These are phyloP conservation scores for Oxyura jamaicensis DNA, from an alignment of 2,113 vertebrate genomes.

Conservation along the genomic window DNA sequence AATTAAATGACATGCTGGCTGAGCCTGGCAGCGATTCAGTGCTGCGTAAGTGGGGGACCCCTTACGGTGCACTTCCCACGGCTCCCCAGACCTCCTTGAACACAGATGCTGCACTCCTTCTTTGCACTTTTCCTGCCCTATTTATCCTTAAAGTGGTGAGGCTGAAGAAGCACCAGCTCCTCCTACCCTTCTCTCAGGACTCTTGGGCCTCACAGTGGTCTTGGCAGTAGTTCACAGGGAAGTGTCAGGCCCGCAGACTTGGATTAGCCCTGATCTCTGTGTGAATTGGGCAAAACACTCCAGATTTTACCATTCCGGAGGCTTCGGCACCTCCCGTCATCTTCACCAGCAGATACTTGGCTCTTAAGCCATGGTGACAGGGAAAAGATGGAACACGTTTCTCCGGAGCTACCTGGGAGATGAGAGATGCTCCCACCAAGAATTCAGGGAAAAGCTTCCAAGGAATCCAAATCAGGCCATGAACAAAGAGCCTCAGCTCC, in stretches of 20 bases:
- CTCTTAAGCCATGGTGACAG: rapidly evolving
- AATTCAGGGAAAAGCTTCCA: neutral
- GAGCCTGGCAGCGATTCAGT: neutral
- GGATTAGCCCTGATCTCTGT: neutral
- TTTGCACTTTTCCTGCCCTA: neutral
- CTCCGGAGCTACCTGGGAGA: neutral
- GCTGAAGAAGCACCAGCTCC: neutral
- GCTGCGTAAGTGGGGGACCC: neutral
- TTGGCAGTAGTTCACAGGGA: neutral
- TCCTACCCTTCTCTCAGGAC: neutral
- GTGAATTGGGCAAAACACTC: neutral
- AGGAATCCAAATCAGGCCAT: neutral
- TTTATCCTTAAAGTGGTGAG: neutral
- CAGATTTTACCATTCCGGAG: neutral
- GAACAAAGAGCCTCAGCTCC: neutral
- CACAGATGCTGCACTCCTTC: neutral
- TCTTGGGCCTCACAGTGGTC: neutral
- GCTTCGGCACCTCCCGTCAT: neutral
- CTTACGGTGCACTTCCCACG: neutral
- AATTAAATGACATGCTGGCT: neutral
- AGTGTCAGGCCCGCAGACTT: neutral
- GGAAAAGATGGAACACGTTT: neutral
- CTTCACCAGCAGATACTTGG: neutral
- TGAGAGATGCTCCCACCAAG: neutral
- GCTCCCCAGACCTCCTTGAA: neutral